Evolutionary conservation across 2,113 vertebrate genomes (phyloP), one percentile per base, ranked within the genome.

Genomic region (Herpetotheres cachinnans): DNA sequence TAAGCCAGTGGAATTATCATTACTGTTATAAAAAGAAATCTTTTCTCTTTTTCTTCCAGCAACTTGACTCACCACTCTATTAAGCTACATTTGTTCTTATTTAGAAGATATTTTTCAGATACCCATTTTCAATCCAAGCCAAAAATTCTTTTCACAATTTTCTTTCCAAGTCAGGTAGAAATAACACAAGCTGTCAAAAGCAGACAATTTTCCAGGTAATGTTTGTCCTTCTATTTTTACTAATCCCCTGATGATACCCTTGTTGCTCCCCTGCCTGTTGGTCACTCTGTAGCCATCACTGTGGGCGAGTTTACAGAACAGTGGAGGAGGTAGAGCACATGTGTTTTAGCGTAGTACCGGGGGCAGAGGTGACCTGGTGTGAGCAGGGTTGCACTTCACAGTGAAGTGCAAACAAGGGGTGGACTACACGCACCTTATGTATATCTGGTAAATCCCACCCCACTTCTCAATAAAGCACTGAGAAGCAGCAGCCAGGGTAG

Each of bases 31-130:
- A 70, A 96, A 92, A 93, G 32, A 81, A 94, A 90, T 92, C 38
- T 58, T 84, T 76, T 80, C 26, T 59, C 16, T 69, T 94, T 82
- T 82, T 80, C 74, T 89, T 93, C 67, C 4, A 15, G 20, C 30
- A 34, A 21, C 72, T 88, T 89, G 67, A 90, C 44, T 91, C 67
- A 44, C 55, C 14, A 42, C 32, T 88, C 47, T 49, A 42, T 89
- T 92, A 89, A 93, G 50, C 21, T 82, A 27, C 87, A 76, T 84
- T 96, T 95, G 25, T 70, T 94, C 82, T 90, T 92, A 84, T 71
- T 93, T 69, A 80, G 74, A 77, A 95, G 40, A 44, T 78, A 5
- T 83, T 96, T 95, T 95, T 88, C 59, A 82, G 72, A 50, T 88
- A 86, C 1, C 14, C 30, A 46, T 76, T 95, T 93, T 49, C 89